Evolutionary conservation across 1,140 invertebrate species (phyloP), one percentile per base, ranked within the genome.

Genomic region (Bombus picipes): DNA sequence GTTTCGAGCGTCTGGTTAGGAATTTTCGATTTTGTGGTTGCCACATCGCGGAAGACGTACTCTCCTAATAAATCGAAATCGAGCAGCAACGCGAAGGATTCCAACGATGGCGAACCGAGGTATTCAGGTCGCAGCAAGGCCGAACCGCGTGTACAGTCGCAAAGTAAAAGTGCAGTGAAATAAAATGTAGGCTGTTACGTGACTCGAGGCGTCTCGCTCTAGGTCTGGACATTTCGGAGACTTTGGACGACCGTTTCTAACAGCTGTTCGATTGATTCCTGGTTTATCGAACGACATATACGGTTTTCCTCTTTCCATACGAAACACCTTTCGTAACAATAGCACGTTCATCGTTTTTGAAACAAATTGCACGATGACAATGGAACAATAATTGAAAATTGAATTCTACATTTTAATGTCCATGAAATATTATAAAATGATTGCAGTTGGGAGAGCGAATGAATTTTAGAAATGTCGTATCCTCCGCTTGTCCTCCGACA

Each of bases 111-210:
- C 80, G 79, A 88, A 86, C 83, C 88, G 83, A 91, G 89, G 87
- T 93, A 92, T 93, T 92, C 92, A 92, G 90, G 92, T 88, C 89
- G 88, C 87, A 89, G 87, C 90, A 92, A 92, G 91, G 89, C 91
- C 90, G 88, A 59, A 74, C 75, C 80, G 74, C 76, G 65, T 78
- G 82, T 75, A 82, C 87, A 71, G 83, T 78, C 68, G 70, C 86
- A 62, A 85, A 91, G 91, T 92, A 92, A 92, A 92, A 92, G 89
- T 92, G 89, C 90, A 90, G 84, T 81, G 37, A 92, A 92, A 92
- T 92, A 91, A 92, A 93, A 93, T 92, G 91, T 92, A 92, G 89
- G 90, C 89, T 93, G 90, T 92, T 92, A 92, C 89, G 89, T 92
- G 83, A 87, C 92, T 92, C 88, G 90, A 92, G 92, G 91, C 92